Evolutionary conservation across 2,888 invertebrate species (phyloP).

Genomic region (Calameuta pallipes): DNA sequence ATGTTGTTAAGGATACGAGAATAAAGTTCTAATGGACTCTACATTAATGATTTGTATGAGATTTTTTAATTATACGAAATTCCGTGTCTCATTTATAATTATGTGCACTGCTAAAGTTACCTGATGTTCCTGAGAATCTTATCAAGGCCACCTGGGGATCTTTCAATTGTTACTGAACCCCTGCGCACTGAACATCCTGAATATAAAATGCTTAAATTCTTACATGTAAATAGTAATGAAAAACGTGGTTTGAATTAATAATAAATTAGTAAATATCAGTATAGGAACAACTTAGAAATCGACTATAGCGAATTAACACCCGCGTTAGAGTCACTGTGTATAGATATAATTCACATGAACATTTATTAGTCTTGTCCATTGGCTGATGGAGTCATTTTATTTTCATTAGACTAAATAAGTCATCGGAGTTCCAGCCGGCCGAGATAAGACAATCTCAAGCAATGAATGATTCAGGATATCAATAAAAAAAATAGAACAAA

Average conservation of each 20-base stretch:
- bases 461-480: background rate
- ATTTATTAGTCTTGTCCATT: no score
- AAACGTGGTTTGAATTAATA: background rate
- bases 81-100: background rate
- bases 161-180: background rate
- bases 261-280: no score
- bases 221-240: background rate
- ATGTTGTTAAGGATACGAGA: background rate
- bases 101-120: background rate
- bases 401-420: background rate
- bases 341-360: no score
- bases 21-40: background rate
- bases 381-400: background rate
- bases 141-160: background rate
- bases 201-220: background rate
- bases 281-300: no score
- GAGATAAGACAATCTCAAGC: background rate
- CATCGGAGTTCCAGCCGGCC: background rate
- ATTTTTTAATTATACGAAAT: background rate
- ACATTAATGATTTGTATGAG: background rate
- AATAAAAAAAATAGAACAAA: background rate
- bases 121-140: background rate
- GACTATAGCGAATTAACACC: no score
- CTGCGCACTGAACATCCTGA: background rate
- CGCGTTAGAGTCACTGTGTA: no score